Evolutionary conservation across 2,797 vertebrate genomes (phyloP), one percentile per base, ranked within the genome.

Genomic region (Coccyzus lansbergi): DNA sequence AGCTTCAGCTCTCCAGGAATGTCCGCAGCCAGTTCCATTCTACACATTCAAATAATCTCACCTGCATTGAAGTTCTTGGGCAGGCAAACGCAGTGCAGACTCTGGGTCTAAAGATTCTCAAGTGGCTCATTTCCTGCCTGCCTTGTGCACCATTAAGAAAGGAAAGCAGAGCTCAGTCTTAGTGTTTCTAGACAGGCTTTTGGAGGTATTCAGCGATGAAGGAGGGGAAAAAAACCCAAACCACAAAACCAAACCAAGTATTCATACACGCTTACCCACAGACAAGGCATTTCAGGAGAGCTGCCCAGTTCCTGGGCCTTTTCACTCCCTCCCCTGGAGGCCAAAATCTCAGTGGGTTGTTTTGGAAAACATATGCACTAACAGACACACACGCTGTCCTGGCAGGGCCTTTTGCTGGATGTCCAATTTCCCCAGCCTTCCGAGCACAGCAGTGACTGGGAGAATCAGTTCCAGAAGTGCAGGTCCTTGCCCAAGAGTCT

Each of bases 171-270:
- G 38, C 25, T 91, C 78, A 82, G 75, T 83, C 59, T 65, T 90
- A 94, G 95, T 83, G 92, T 95, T 96, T 92, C 62, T 58, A 63
- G 77, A 46, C 63, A 88, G 92, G 65, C 40, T 91, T 75, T 87
- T 82, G 72, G 96, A 95, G 91, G 94, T 93, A 94, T 92, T 93
- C 72, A 70, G 82, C 95, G 40, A 91, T 20, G 42, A 33, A 75
- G 49, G 56, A 72, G 58, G 58, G 49, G 17, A 60, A 81, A 31
- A 63, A 83, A 69, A 77, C 4, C 9, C 38, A 48, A 48, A 46
- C 60, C 62, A 86, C 70, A 81, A 90, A 93, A 91, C 36, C 64
- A 89, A 64, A 72, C 15, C 49, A 76, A 90, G 44, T 90, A 93
- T 55, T 79, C 74, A 60, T 63, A 86, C 28, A 53, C 1, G 4